Evolutionary conservation across 2,797 vertebrate species (phyloP), one percentile per base, ranked within the genome.

Genomic region (Intellagama lesueurii): DNA sequence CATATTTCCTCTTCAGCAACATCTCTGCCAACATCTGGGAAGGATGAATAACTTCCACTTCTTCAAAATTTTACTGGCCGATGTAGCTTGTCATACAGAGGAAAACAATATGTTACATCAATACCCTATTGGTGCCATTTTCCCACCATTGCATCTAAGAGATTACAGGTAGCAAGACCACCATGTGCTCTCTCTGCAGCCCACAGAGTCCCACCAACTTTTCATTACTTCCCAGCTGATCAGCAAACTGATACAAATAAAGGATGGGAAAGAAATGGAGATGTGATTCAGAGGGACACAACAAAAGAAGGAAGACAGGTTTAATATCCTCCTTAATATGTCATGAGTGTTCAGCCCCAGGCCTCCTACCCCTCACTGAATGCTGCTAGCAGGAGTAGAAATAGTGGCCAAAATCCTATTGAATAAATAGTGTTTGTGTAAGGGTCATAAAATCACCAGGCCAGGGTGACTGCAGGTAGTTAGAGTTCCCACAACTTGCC

Each of bases 1-100:
- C 26, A 0, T 30, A 0, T 22, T 88, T 85, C 47, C n/a, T 86
- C 30, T 86, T 87, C 1, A 22, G 40, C 52, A 84, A 30, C 0
- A 0, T 52, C 56, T 2, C 6, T 9, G n/a, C 83, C 77, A 0
- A 26, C 4, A 84, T 12, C 4, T 1, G 0, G 0, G 3, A 0
- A 2, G 30, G 19, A 72, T 82, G 69, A 64, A 73, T 83, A 56
- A 11, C 22, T 77, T 90, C 69, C 73, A 30, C 69, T 73, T 80
- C 28, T 35, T 80, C 66, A 70, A 44, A 9, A 73, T 5, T 92
- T 73, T 30, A 47, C 32, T 26, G 12, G 17, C 78, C 69, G 14
- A n/a, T 28, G 2, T 82, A 40, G 47, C 90, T 69, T n/a, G 75
- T 90, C 32, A 80, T 82, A 40, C 40, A 64, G 16, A 49, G 75